Base-by-base conservation (phyloP, 2,113 vertebrate genomes). In the Cercocebus atys region DNA sequence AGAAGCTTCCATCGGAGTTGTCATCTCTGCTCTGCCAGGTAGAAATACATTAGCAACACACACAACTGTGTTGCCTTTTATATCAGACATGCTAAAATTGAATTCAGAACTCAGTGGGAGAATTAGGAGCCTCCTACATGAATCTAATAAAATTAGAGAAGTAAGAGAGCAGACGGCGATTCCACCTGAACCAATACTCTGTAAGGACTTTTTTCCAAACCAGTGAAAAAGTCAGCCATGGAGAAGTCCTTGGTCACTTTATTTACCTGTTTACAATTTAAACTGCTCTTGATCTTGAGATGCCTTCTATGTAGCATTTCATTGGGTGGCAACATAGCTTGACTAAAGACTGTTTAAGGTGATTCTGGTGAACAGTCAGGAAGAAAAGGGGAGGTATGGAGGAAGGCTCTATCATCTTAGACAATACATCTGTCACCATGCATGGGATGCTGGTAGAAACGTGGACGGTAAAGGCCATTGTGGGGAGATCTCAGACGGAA, bases 401-500 rank as follows among this genome's bases (percentile, higher is more conserved):
- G 73, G 93, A 43, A 72, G 14, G 27, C 13, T 6, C 66, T 47
- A 4, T 8, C 2, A 1, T 43, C n/a, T 32, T 2, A 32, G 17
- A 32, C 9, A 43, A 20, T 6, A 6, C 1, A 0, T 20, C 0
- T 9, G 2, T 25, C 18, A 5, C 5, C 9, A 16, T 0, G 11
- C 25, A 20, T 3, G 5, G 43, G 55, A 22, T 5, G 52, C 1
- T 64, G 25, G 35, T 35, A 32, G 73, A 47, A n/a, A 30, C 2
- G 1, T 0, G 2, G 6, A 16, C 0, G 0, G 18, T 14, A 16
- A 22, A 32, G 13, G 38, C 25, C 12, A 1, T 50, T 70, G 40
- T 43, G 7, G 50, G 32, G 32, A 88, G 38, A 4, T 83, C 52
- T 47, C 2, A 32, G 27, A 64, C 32, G 35, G 16, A 2, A n/a